Conservation (phyloP, 2,888 invertebrate species). For the Heteropelma amictum region DNA sequence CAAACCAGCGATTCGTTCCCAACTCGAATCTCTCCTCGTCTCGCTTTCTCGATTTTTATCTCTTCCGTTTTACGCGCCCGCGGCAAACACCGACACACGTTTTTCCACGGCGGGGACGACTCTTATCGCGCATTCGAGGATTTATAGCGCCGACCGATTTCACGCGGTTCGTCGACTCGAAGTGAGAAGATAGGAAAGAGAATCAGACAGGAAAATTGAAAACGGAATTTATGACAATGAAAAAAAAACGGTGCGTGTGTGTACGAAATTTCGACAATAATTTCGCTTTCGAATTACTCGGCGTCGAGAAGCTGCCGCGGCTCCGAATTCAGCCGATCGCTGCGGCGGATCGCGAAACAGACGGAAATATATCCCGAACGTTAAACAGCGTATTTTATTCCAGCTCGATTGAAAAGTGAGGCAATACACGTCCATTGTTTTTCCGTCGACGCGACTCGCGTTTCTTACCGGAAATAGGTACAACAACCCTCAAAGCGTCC, state of each 20-base stretch:
- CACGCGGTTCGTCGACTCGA: conserved; percentile 67
- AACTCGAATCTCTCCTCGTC: conserved; percentile 30
- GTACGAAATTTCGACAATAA: no score
- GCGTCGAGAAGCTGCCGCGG: no score
- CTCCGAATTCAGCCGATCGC: no score
- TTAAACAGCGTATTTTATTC: neutral
- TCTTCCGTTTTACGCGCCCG: conserved; percentile 7
- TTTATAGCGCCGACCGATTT: conserved; percentile 70
- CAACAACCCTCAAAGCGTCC: conserved; percentile 23
- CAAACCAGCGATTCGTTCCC: conserved; percentile 61
- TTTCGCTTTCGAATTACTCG: no score
- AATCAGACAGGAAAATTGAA: neutral
- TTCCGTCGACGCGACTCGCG: neutral
- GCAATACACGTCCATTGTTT: no score
- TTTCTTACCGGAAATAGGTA: conserved; percentile 27
- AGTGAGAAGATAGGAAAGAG: conserved; percentile 32
- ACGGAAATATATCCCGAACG: no score
- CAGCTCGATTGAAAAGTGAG: neutral
- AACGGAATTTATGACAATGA: neutral
- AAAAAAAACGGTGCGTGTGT: neutral
- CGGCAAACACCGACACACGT: conserved; percentile 36
- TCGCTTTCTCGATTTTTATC: conserved; percentile 37
- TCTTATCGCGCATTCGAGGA: conserved; percentile 58
- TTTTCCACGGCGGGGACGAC: conserved; percentile 47
- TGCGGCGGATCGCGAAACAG: no score